Base-by-base conservation (phyloP, 2,797 vertebrate species). In the Falco biarmicus region DNA sequence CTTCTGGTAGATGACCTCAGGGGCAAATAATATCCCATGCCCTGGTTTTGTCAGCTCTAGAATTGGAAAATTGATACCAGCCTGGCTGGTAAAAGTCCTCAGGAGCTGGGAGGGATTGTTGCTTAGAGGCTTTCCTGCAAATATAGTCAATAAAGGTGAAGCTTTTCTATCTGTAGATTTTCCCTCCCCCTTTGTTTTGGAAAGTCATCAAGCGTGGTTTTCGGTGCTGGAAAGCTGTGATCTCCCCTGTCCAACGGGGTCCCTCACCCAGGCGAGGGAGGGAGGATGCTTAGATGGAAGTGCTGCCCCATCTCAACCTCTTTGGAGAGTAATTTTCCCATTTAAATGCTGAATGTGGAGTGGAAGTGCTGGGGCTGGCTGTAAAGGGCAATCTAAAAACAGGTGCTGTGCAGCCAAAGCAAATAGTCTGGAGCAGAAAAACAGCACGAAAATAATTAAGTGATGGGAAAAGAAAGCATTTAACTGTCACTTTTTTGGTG, bases 291-390 rank as follows among this genome's bases (percentile, higher is more conserved):
- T 31, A 15, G 45, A 15, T 63, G 39, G 57, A 78, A 71, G 15
- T 5, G 18, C 77, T 84, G 22, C 74, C 60, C 57, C 0, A 18
- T 73, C 37, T 24, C 68, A 54, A 32, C 73, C 16, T 64, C 24
- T 80, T 10, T 37, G 34, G 60, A 51, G 51, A 32, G 48, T 9
- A 15, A 10, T 90, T 90, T 79, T 79, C 15, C 88, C 39, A 24
- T 51, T 65, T 50, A 45, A 37, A 26, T 26, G 24, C 25, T 45
- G 11, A 53, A 45, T 0, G 1, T 5, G 6, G 37, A 45, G 18
- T 43, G 9, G 15, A 71, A 76, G 10, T 19, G 17, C 24, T 0
- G 0, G 54, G 43, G 17, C 37, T 1, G 3, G 10, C 24, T 45
- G 15, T 16, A 18, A 83, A 77, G 14, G 15, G 20, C 19, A 8